Base-by-base conservation (phyloP, 92 coral and sea anemone genomes). In the Parazoanthus swiftii region DNA sequence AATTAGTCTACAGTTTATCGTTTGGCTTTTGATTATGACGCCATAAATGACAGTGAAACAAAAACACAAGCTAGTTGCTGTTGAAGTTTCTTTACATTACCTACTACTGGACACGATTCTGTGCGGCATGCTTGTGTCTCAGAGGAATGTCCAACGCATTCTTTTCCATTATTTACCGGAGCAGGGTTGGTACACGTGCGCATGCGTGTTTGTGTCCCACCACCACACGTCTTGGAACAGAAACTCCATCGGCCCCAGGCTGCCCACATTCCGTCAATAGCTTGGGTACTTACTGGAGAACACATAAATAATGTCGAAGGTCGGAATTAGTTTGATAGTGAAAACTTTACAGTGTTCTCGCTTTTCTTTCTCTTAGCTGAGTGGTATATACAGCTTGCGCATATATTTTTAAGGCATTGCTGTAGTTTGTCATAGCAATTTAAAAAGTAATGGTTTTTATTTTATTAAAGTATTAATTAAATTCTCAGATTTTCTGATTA, bases 161-260 rank as follows among this genome's bases (percentile, higher is more conserved):
- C 29, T 43, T 81, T 25, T 20, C 85, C 85, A 5, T 65, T 65
- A 6, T 59, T 36, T 50, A 71, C 85, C 59, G 85, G 51, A 15
- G 74, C 74, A 1, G 85, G 85, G 48, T 59, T 36, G 15, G 42
- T 35, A 36, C 85, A 81, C 6, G 48, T 56, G 6, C 85, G 85
- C 74, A 59, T 56, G 85, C 73, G 85, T 20, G 46, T 56, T 37
- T 81, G 85, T 14, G 23, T 21, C 29, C 85, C 85, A 10, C 74
- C 85, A 20, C 85, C 85, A 56, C 85, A 81, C 0, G 85, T 81
- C 71, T 56, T 81, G 0, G 72, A 48, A 26, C 85, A 81, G 8
- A 65, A 21, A 11, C 15, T 21, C 85, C 85, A 81, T 11, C 7
- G 21, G 2, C 46, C 16, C 85, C 85, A 81, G 15, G 71, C 4